Base-by-base conservation (phyloP, 2,113 vertebrate species). In the Sialia sialis region DNA sequence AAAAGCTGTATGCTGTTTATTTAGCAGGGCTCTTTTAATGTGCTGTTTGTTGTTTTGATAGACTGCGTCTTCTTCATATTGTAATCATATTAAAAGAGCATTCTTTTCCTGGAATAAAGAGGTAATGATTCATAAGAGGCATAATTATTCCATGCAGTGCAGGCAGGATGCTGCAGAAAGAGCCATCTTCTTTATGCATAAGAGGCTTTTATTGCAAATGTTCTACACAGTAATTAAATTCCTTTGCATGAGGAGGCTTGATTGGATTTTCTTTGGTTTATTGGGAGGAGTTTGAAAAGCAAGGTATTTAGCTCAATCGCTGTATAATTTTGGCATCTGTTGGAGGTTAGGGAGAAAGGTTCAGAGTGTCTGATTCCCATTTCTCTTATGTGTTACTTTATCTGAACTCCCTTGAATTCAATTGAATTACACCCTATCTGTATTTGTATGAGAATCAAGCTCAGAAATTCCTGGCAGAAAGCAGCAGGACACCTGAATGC, bases 171-270 rank as follows among this genome's bases (percentile, higher is more conserved):
- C 87, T 89, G 41, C 20, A 74, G 72, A 88, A 90, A 94, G 56
- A 87, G 55, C 51, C 80, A 52, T 96, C 93, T 91, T 79, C 95
- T 93, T 95, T 94, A 85, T 95, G 75, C 18, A 7, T 80, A 95
- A 90, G 78, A 93, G 91, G 89, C 91, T 95, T 96, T 96, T 88
- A 95, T 67, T 90, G 78, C 91, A 95, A 95, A 91, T 95, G 93
- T 91, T 96, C 95, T 95, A 95, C 95, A 94, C 87, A 84, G 90
- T 75, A 86, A 91, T 95, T 87, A 92, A 95, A 94, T 77, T 89
- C 94, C 81, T 94, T 89, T 89, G 90, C 70, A 89, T 22, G 68
- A 94, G 84, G 78, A 93, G 70, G 66, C 84, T 87, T 86, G 93
- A 90, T 74, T 87, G 89, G 91, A 80, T 81, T 96, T 95, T 90